Conservation (phyloP, 2,113 vertebrate species). For the Elephas maximus region DNA sequence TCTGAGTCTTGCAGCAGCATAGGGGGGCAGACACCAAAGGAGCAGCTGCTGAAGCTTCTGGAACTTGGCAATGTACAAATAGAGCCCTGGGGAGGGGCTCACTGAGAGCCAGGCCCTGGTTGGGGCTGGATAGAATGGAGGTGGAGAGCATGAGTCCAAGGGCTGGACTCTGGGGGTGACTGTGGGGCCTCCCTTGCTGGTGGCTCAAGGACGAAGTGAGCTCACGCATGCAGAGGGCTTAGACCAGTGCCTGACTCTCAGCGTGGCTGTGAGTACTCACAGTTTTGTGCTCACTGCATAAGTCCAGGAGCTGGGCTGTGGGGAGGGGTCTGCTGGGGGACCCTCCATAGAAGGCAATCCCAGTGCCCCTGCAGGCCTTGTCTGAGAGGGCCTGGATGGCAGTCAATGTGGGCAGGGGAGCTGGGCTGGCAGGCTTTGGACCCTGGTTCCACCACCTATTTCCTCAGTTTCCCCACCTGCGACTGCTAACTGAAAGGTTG, state of each 20-base stretch:
- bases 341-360: neutral
- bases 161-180: rapidly evolving
- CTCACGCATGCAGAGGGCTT: neutral
- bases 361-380: neutral
- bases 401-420: neutral
- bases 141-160: rapidly evolving
- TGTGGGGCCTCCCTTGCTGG: no score
- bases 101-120: neutral
- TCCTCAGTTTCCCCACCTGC: neutral
- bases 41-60: neutral
- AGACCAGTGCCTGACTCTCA: rapidly evolving
- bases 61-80: neutral
- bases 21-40: neutral
- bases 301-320: rapidly evolving
- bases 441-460: neutral
- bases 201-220: neutral
- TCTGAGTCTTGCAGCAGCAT: neutral
- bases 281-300: rapidly evolving
- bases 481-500: no score
- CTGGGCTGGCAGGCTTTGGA: neutral
- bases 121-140: neutral
- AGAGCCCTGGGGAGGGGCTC: rapidly evolving
- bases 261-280: neutral
- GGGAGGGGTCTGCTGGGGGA: neutral
- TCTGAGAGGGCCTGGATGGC: neutral